Evolutionary conservation across 2,797 vertebrate species (phyloP), one percentile per base, ranked within the genome.

Genomic region (Poecilia picta): DNA sequence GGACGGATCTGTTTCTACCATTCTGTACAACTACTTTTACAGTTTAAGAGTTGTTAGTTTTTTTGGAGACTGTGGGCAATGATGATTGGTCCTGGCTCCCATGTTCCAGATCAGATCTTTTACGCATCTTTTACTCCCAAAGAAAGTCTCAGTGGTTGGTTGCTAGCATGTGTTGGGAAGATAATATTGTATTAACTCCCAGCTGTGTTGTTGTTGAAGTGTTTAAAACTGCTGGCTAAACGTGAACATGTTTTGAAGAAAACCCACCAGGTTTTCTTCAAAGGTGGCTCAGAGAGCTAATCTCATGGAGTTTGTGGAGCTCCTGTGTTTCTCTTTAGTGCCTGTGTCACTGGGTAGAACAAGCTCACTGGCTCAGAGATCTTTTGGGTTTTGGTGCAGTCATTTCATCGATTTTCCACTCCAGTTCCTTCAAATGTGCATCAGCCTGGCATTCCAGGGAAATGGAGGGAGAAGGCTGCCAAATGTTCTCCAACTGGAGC

Each of bases 321-420:
- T 77, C 84, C 18, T 28, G 33, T 73, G 76, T 51, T 59, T 49
- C 59, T 70, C 68, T 71, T 46, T 51, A 2, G 75, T 80, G 66
- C 72, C 31, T 33, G 57, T 85, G 80, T 78, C 84, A 80, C 39
- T 36, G 76, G 84, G 71, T 25, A 47, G 79, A 77, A 84, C 10
- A 6, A 75, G 73, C 80, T 87, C 75, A 8, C 68, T 66, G 87
- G 81, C 89, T 91, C 90, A 87, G 82, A 87, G 83, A 81, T 86
- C 87, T 85, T 93, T 92, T 41, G 79, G 85, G 85, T 89, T 91
- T 84, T 72, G 82, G 81, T 72, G 81, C 83, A 89, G 73, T 92
- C 91, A 88, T 79, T 88, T 93, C 89, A 89, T 75, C 85, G 90
- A 94, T 93, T 95, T 95, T 95, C 93, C 92, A 88, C 91, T 89